phyloP scores from a whole-genome alignment of 2,888 invertebrate species.

The Rhamphomyia laevipes region DNA sequence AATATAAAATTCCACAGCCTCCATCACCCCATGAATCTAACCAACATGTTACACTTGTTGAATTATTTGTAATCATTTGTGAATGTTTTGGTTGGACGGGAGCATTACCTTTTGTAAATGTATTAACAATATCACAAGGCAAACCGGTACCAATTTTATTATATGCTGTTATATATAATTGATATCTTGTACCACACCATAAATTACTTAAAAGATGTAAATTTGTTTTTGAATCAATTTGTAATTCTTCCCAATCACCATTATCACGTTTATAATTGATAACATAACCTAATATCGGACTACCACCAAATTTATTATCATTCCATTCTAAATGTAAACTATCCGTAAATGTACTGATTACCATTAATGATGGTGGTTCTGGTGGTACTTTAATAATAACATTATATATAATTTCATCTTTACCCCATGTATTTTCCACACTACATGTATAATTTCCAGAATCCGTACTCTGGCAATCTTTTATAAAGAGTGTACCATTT shows the following conservation, averaged over 20 bases:
- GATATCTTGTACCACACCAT: conserved; percentile 81
- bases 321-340: conserved; percentile 72
- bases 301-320: conserved; percentile 70
- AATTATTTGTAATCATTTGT: conserved; percentile 72
- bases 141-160: conserved; percentile 82
- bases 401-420: conserved; percentile 70
- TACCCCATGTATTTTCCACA: conserved; percentile 73
- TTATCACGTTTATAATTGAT: conserved; percentile 83
- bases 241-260: conserved; percentile 85
- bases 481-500: conserved; percentile 64
- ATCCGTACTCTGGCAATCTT: conserved; percentile 65
- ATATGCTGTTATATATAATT: conserved; percentile 80
- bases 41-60: conserved; percentile 77
- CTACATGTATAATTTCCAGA: conserved; percentile 83
- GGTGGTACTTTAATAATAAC: conserved; percentile 65
- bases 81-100: conserved; percentile 69
- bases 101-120: conserved; percentile 69
- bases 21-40: conserved; percentile 82
- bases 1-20: conserved; percentile 77
- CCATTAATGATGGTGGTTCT: conserved; percentile 68
- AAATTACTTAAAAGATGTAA: conserved; percentile 69
- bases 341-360: conserved; percentile 72
- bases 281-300: conserved; percentile 70
- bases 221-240: conserved; percentile 69
- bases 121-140: conserved; percentile 78